Evolutionary conservation across 2,888 invertebrate species (phyloP).

Genomic region (Eustalomyia histrio): DNA sequence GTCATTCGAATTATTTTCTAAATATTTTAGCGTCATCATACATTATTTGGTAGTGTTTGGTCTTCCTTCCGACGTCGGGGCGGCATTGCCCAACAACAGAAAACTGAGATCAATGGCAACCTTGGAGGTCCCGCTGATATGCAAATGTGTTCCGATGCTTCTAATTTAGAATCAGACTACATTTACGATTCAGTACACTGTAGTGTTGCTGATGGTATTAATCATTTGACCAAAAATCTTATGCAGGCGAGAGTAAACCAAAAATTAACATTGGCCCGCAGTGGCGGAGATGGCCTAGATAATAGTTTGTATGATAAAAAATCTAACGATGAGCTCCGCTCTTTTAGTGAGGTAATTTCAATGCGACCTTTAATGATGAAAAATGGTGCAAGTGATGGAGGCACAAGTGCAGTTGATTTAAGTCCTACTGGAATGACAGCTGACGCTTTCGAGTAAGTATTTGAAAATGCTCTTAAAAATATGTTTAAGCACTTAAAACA

Average conservation of each 20-base stretch:
- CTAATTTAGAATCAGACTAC: conserved; percentile 67
- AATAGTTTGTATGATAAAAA: conserved; percentile 60
- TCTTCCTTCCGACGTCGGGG: conserved; percentile 91
- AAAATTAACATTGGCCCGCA: conserved; percentile 61
- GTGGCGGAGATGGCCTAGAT: conserved; percentile 69
- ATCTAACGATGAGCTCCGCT: conserved; percentile 72
- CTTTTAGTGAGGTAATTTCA: conserved; percentile 86
- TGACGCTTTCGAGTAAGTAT: conserved; percentile 76
- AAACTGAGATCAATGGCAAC: conserved; percentile 72
- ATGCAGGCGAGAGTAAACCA: conserved; percentile 73
- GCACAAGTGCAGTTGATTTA: conserved; percentile 60
- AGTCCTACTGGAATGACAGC: conserved; percentile 59
- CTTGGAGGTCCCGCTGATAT: conserved; percentile 37
- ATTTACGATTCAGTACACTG: conserved; percentile 75
- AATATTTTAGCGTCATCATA: conserved; percentile 91
- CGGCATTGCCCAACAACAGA: conserved; percentile 70
- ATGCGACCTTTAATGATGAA: conserved; percentile 80
- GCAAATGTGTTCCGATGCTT: conserved; percentile 25
- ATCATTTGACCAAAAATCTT: conserved; percentile 78
- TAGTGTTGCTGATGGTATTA: conserved; percentile 78
- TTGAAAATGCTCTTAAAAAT: background rate
- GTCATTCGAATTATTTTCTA: no score
- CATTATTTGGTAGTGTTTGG: conserved; percentile 97
- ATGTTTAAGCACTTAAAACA: no score
- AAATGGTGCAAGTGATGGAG: conserved; percentile 69